Conservation (phyloP, 2,888 invertebrate genomes). For the Cylloceria caligata region DNA sequence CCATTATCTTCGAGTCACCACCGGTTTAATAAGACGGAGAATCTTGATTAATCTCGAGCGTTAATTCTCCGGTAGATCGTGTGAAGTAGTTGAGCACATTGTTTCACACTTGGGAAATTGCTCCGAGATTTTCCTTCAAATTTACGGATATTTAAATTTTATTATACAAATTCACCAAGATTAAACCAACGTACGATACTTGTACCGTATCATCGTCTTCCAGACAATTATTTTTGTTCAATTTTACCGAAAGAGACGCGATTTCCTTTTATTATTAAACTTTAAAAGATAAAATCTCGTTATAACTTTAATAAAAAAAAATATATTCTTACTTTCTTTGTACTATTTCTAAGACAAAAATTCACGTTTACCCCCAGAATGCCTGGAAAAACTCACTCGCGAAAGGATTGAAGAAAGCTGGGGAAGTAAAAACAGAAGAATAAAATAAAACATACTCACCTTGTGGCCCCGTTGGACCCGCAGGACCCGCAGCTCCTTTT, state of each 20-base stretch:
- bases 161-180: slow-evolving; percentile 5
- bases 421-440: neutral
- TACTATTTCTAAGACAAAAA: too few species aligned
- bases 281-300: neutral
- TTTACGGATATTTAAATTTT: slow-evolving; percentile 24
- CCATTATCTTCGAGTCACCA: slow-evolving; percentile 64
- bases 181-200: neutral
- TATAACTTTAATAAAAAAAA: neutral
- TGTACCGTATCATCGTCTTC: neutral
- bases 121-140: slow-evolving; percentile 30
- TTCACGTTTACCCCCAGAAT: neutral
- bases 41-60: slow-evolving; percentile 66
- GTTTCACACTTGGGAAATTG: slow-evolving; percentile 63
- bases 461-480: slow-evolving; percentile 90
- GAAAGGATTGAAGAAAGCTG: neutral
- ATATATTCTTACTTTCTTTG: neutral
- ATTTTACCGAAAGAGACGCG: neutral
- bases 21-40: slow-evolving; percentile 70
- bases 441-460: slow-evolving; percentile 83
- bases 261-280: neutral
- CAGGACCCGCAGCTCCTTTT: slow-evolving; percentile 89
- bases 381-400: neutral
- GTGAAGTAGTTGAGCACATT: slow-evolving; percentile 50
- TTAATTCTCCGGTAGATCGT: slow-evolving; percentile 50
- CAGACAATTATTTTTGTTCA: neutral